Base-by-base conservation (phyloP, 1,140 invertebrate species). In the Pinna nobilis region DNA sequence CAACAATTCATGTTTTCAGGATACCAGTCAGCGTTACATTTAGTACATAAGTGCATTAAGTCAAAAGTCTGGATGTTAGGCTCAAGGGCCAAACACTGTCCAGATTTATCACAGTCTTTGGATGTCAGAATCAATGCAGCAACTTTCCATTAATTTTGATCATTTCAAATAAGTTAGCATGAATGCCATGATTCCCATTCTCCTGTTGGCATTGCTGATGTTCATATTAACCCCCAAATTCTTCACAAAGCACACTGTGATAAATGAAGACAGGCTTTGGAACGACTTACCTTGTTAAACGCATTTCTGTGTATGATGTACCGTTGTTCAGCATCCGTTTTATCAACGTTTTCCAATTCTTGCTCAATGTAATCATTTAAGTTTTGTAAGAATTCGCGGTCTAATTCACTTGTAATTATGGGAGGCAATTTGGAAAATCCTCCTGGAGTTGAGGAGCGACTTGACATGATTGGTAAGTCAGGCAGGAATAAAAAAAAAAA, bases 261-360 rank as follows among this genome's bases (percentile, higher is more conserved):
- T 28, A 53, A 53, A 53, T 25, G 23, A 53, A 23, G 15, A 9
- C 20, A n/a, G n/a, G n/a, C n/a, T n/a, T n/a, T n/a, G n/a, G n/a
- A n/a, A n/a, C 20, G 33, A 33, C 60, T 59, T 78, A 89, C 86
- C 81, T 79, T 88, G 60, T 86, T 85, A 73, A 89, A 89, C 9
- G 82, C 85, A 50, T 80, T 80, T 70, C 84, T 86, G 74, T 86
- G 84, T 5, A 89, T 77, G 9, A 84, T 78, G 72, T 87, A 89
- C 55, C 82, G 69, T 59, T 88, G 87, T 41, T 88, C 85, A 70
- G 79, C 81, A 81, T 87, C 82, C 39, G 70, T 53, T 9, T 59
- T 18, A 49, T 86, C 72, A 18, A 87, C 74, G 70, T 84, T 82
- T 15, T 47, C 57, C 49, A 88, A 53, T 72, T 89, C 88, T 28